Conservation (phyloP, 2,113 vertebrate species). For the Melospiza georgiana region DNA sequence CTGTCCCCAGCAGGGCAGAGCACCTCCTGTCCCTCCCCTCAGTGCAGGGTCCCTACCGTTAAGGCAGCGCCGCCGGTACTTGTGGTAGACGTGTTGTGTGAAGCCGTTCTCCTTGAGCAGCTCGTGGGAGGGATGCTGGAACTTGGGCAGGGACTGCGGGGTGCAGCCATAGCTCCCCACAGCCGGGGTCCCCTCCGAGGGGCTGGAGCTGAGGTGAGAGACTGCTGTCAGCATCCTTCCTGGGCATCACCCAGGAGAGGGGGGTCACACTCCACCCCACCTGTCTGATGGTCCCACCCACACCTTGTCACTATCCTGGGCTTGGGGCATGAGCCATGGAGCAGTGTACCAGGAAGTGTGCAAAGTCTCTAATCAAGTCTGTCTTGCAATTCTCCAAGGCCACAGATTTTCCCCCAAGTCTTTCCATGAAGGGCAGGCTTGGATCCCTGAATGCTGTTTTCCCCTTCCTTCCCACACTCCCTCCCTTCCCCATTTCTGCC, state of each 20-base stretch:
- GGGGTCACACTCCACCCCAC: accelerated
- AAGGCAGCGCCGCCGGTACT: slow-evolving; percentile 97
- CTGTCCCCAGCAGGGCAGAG: accelerated
- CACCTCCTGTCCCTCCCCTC: neutral
- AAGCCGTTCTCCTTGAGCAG: slow-evolving; percentile 99
- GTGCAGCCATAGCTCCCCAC: slow-evolving; percentile 92
- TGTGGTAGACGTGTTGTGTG: slow-evolving; percentile 99
- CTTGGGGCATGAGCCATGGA: neutral
- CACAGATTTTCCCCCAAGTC: neutral
- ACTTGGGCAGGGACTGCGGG: slow-evolving; percentile 97
- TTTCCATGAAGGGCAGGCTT: neutral
- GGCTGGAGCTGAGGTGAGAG: slow-evolving; percentile 85
- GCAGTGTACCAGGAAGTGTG: neutral
- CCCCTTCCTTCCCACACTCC: neutral
- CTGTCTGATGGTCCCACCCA: neutral
- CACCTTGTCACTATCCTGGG: neutral
- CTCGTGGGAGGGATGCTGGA: slow-evolving; percentile 97
- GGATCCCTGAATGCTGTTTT: neutral
- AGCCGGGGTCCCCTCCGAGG: slow-evolving; percentile 88
- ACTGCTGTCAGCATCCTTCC: neutral
- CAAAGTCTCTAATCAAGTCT: neutral
- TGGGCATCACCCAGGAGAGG: neutral
- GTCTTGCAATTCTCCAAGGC: neutral
- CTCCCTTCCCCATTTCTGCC: neutral
- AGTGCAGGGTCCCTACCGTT: slow-evolving; percentile 76